phyloP scores from a whole-genome alignment of 2,888 invertebrate genomes.

The Tetanocera ferruginea region DNA sequence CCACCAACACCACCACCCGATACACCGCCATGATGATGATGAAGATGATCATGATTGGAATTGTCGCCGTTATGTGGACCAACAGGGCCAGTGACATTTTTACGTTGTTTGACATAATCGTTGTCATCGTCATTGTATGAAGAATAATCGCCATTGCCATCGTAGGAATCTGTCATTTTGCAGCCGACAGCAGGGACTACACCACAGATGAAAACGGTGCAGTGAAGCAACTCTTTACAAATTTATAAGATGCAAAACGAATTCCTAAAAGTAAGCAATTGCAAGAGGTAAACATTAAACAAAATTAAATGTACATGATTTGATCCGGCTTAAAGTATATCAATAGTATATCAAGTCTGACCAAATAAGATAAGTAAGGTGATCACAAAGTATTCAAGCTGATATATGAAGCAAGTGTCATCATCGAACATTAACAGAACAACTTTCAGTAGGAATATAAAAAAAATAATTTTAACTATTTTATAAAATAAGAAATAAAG shows the following conservation, averaged over 20 bases:
- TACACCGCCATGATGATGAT: slow-evolving; percentile 67
- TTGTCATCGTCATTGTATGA: slow-evolving; percentile 66
- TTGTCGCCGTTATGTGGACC: slow-evolving; percentile 66
- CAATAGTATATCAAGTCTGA: background rate
- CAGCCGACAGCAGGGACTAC: slow-evolving; percentile 12
- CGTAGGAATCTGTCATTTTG: slow-evolving; percentile 69
- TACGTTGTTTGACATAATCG: slow-evolving; percentile 65
- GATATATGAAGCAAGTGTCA: no score
- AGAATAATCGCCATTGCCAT: slow-evolving; percentile 69
- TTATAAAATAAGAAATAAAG: no score
- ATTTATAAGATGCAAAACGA: background rate
- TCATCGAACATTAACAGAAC: no score
- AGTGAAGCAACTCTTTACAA: background rate
- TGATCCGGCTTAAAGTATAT: background rate
- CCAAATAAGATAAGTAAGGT: background rate
- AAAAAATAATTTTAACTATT: no score
- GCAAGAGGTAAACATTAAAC: background rate
- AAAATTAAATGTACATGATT: background rate
- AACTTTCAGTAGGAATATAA: no score
- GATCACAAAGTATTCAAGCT: no score
- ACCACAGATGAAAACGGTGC: slow-evolving; percentile 24
- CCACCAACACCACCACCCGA: slow-evolving; percentile 34
- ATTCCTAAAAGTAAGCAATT: background rate
- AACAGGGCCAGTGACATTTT: slow-evolving; percentile 55
- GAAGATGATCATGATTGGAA: slow-evolving; percentile 57